These are phyloP conservation scores for Ctenopoma multispine DNA, from an alignment of 2,797 vertebrate species.

Conservation along the genomic window DNA sequence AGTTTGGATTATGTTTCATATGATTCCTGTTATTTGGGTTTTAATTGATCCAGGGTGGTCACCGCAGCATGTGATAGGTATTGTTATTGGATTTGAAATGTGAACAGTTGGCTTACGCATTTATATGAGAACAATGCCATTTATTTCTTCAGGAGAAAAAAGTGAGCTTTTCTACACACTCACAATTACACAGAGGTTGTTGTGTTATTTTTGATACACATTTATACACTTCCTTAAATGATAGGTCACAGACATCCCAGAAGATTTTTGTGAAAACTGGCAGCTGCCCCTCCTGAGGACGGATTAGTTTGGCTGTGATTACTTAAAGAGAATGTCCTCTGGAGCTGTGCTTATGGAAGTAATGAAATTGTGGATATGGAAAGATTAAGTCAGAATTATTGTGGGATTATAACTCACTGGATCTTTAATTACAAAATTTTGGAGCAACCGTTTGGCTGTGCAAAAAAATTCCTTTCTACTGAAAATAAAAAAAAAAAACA, in stretches of 20 bases:
- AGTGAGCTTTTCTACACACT: slow-evolving; percentile 20
- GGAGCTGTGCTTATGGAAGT: slow-evolving; percentile 64
- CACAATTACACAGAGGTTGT: slow-evolving; percentile 3
- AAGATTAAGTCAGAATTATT: slow-evolving; percentile 80
- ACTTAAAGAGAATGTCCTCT: slow-evolving; percentile 67
- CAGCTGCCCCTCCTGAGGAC: slow-evolving; percentile 36
- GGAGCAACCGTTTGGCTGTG: slow-evolving; percentile 50
- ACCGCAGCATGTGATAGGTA: slow-evolving; percentile 41
- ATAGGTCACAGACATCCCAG: slow-evolving; percentile 14
- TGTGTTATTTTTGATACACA: slow-evolving; percentile 34
- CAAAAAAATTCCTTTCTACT: not conserved
- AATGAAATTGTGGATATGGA: slow-evolving; percentile 74
- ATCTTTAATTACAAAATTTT: slow-evolving; percentile 66
- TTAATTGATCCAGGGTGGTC: slow-evolving; percentile 72
- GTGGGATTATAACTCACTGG: slow-evolving; percentile 74
- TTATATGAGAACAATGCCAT: slow-evolving; percentile 18
- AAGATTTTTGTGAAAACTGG: slow-evolving; percentile 46
- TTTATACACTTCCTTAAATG: slow-evolving; percentile 25
- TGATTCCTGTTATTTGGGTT: slow-evolving; percentile 70
- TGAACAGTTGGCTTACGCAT: slow-evolving; percentile 43
- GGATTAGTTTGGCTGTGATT: slow-evolving; percentile 69
- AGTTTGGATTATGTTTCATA: slow-evolving; percentile 69
- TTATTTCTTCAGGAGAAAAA: slow-evolving; percentile 40
- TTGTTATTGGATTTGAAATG: slow-evolving; percentile 64
- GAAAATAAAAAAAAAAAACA: slow-evolving; percentile 35